Base-by-base conservation (phyloP, 2,113 vertebrate genomes). In the Vulpes vulpes region DNA sequence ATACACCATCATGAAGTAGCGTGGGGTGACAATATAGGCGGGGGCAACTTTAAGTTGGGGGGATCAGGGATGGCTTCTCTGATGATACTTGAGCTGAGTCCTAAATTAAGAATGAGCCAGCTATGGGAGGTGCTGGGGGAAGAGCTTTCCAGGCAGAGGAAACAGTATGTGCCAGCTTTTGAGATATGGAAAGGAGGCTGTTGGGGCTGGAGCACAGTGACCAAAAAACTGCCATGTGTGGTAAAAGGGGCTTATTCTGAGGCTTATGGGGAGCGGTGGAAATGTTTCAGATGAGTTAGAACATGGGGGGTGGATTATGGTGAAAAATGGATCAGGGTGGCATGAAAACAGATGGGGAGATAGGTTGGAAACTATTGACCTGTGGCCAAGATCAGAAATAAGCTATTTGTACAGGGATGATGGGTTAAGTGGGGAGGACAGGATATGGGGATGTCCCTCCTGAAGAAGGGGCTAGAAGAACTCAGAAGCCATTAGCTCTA, bases 101-200 rank as follows among this genome's bases (percentile, higher is more conserved):
- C 49, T 15, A 43, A 74, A n/a, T 2, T 9, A 9, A 0, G 23
- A 65, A 17, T 57, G 30, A 53, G 38, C 71, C 53, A 55, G 32
- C 12, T 9, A 0, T 4, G 20, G n/a, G 51, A 64, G 38, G 16
- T 17, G 11, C 30, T 71, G n/a, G 0, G 35, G 30, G 38, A 60
- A 76, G 43, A 51, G 73, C 11, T n/a, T 64, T 87, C 2, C 67
- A 19, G 23, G 60, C 10, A 71, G 16, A 78, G 51, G 38, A 27
- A 57, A 12, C 0, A 9, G 25, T 14, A 7, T 0, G 4, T 25
- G 71, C 22, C 14, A 59, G 11, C 14, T 38, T 64, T 49, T 4
- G n/a, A 94, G 55, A 35, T 23, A 8, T 19, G 32, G 10, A 57
- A 59, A 71, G 14, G 55, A 22, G 23, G 38, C 14, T 5, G 0